Percentiles rank a stretch among this genome's conserved stretches.
These are phyloP conservation scores for Morelia viridis DNA, from an alignment of 2,797 vertebrate genomes.

Conservation along the genomic window DNA sequence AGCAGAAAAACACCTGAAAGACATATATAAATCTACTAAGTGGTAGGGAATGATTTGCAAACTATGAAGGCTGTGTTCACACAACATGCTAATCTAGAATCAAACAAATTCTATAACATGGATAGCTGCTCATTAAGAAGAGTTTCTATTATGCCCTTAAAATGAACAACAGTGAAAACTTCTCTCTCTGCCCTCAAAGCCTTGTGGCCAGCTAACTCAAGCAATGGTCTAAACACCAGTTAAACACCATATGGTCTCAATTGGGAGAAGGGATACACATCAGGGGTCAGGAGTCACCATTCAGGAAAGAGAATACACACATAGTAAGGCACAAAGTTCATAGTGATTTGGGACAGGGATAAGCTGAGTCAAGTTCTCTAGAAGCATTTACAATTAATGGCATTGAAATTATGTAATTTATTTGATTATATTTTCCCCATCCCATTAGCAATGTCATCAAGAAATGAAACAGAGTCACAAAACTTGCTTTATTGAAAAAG, in stretches of 20 bases:
- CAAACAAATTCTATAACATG: background rate
- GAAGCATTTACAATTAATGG: background rate
- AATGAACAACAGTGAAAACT: background rate
- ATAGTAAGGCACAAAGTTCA: background rate
- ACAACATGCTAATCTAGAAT: background rate
- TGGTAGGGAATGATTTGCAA: background rate
- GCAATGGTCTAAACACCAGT: background rate
- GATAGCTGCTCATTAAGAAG: background rate
- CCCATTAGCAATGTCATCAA: background rate
- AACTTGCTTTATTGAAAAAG: conserved; percentile 1
- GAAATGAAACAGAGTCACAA: background rate
- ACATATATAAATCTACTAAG: background rate
- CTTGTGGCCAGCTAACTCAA: background rate
- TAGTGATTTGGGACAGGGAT: background rate
- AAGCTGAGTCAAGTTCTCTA: background rate
- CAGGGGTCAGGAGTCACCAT: background rate
- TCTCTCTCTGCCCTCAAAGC: background rate
- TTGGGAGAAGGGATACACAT: background rate
- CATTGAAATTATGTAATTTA: background rate
- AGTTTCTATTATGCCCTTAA: background rate
- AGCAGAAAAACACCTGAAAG: background rate
- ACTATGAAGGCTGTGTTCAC: background rate
- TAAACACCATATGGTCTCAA: background rate
- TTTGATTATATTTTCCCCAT: background rate
- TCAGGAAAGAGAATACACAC: background rate